Evolutionary conservation across 2,113 vertebrate genomes (phyloP), one percentile per base, ranked within the genome.

Genomic region (Cercocebus atys): DNA sequence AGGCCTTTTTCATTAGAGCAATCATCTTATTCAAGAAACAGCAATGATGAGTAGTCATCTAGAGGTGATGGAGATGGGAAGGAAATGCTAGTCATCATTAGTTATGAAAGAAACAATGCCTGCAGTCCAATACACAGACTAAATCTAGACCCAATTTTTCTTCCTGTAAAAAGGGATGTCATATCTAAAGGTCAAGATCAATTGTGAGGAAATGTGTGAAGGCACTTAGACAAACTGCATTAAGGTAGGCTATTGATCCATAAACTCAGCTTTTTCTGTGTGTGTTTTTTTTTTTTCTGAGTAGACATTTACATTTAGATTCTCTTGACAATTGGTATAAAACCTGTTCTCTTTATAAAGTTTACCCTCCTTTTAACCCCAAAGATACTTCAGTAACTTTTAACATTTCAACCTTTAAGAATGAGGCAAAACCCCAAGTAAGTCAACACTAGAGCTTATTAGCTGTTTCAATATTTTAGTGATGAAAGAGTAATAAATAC

Each of bases 261-360:
- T 3, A 20, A 20, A 18, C 11, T 52, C 2, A 9, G 52, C 59
- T 78, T n/a, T 6, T 16, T 38, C 59, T 73, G 14, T 12, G 8
- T 45, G 18, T 59, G 72, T 95, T 72, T 94, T 55, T 66, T 11
- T 10, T 23, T 61, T 82, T 94, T 82, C 92, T 47, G 47, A 75
- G 40, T 20, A 52, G 92, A 95, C 9, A 61, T 96, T 93, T 90
- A 93, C 95, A 79, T 57, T 72, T 72, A 66, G 38, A 43, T 25
- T 90, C 72, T 85, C 43, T 43, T 93, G 92, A 50, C 92, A 84
- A 83, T 52, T 88, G 78, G 32, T 27, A 2, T 73, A 30, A 90
- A 52, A 75, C 27, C 12, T 18, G 3, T 14, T 76, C 7, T 59
- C 40, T 88, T 68, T n/a, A 1, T 7, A 22, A 66, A n/a, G 3